Percentiles rank a stretch among this genome's conserved stretches.
Evolutionary conservation across 2,888 invertebrate genomes (phyloP).

Genomic region (Brachycybe producta): DNA sequence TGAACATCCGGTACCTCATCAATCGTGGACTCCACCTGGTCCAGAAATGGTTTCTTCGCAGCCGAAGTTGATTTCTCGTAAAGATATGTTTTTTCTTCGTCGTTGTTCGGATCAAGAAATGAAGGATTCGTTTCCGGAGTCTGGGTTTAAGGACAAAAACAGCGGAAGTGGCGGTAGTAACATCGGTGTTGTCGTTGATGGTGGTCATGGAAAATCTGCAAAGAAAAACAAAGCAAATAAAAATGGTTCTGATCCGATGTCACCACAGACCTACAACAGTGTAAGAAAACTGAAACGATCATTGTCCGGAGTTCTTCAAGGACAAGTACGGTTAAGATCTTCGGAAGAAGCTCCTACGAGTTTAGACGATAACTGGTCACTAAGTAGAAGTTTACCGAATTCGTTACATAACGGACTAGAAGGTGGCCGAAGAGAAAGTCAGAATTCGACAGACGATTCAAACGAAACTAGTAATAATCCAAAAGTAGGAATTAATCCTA

Average conservation of each 20-base stretch:
- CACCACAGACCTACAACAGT: constrained; percentile 26
- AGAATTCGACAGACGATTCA: background rate
- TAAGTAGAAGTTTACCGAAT: constrained; percentile 66
- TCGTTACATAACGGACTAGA: constrained; percentile 50
- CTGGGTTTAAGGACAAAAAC: background rate
- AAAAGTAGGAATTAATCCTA: background rate
- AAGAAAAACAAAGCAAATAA: constrained; percentile 5
- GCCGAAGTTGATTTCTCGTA: constrained; percentile 25
- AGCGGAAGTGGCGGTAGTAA: background rate
- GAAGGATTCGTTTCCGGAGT: background rate
- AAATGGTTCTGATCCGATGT: constrained; percentile 6
- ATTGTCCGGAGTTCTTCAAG: constrained; percentile 33
- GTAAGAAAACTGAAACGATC: constrained; percentile 57
- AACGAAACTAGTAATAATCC: background rate
- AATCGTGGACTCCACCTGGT: constrained; percentile 33
- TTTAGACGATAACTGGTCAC: constrained; percentile 61
- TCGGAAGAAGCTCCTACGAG: constrained; percentile 22
- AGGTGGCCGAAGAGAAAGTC: constrained; percentile 21
- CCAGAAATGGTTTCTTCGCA: constrained; percentile 37
- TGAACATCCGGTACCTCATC: constrained; percentile 14
- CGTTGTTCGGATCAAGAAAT: background rate
- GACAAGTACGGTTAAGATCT: background rate
- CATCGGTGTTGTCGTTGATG: constrained; percentile 1
- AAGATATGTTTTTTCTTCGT: constrained; percentile 27
- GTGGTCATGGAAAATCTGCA: constrained; percentile 11